Percentiles rank a stretch among this genome's conserved stretches.
These are phyloP conservation scores for Nesidiocoris tenuis DNA, from an alignment of 2,888 invertebrate species.

Conservation along the genomic window DNA sequence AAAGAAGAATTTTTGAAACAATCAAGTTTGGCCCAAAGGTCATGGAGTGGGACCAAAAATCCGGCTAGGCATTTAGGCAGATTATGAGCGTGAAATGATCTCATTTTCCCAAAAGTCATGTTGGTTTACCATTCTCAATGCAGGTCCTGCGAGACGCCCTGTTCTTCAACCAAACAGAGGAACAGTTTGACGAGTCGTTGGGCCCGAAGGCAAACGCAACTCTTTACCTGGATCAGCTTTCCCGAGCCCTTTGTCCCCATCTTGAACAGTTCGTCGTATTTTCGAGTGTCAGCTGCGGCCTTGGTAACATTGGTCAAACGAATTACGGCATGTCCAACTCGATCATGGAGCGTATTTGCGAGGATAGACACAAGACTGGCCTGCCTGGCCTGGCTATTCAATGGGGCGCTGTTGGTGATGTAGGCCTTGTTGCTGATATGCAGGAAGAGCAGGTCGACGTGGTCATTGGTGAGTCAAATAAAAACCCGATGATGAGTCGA, in stretches of 20 bases:
- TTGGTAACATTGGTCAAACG: constrained; percentile 88
- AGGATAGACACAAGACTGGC: constrained; percentile 67
- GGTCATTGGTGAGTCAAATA: constrained; percentile 61
- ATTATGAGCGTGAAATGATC: too few relatives aligned
- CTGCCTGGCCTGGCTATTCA: constrained; percentile 81
- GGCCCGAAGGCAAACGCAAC: constrained; percentile 83
- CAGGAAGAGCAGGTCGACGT: constrained; percentile 67
- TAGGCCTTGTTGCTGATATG: constrained; percentile 63
- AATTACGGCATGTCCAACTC: constrained; percentile 91
- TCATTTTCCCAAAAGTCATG: too few relatives aligned
- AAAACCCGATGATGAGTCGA: too few relatives aligned
- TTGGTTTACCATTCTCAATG: too few relatives aligned
- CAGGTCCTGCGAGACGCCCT: constrained; percentile 69
- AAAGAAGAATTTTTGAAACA: too few relatives aligned
- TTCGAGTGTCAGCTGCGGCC: constrained; percentile 87
- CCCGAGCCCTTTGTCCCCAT: constrained; percentile 61
- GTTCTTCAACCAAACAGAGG: constrained; percentile 72
- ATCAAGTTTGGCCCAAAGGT: too few relatives aligned
- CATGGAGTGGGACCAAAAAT: too few relatives aligned
- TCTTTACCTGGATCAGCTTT: constrained; percentile 68
- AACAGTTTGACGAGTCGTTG: constrained; percentile 67
- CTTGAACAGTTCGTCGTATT: constrained; percentile 79
- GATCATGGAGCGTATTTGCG: constrained; percentile 64
- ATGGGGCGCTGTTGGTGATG: constrained; percentile 92
- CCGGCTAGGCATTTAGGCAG: too few relatives aligned